Percentiles rank a stretch among this genome's conserved stretches.
Evolutionary conservation across 2,113 vertebrate genomes (phyloP).

Genomic region (Cyanoliseus patagonus): DNA sequence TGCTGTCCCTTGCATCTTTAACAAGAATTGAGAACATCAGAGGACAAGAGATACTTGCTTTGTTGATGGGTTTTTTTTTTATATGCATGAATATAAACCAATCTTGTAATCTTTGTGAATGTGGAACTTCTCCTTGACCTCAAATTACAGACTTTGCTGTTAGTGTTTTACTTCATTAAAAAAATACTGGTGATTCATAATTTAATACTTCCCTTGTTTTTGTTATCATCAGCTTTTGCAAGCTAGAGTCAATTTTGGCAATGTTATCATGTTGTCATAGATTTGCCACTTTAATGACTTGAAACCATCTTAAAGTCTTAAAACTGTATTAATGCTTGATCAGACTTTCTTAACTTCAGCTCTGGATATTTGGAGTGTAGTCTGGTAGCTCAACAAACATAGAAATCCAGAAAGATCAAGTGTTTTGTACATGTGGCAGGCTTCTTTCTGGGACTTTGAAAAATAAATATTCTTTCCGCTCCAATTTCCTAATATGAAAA

Average conservation of each 20-base stretch:
- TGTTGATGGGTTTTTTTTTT: neutral
- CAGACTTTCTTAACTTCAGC: neutral
- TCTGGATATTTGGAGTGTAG: neutral
- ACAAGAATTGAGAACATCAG: neutral
- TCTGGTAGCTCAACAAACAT: neutral
- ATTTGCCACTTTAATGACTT: neutral
- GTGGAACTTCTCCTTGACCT: neutral
- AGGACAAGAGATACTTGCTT: neutral
- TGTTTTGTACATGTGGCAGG: neutral
- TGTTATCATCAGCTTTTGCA: neutral
- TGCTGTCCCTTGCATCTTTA: neutral
- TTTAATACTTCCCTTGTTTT: neutral
- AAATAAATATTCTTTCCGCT: neutral
- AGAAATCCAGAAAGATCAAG: neutral
- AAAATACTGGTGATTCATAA: neutral
- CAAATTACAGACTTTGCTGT: neutral
- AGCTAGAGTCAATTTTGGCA: neutral
- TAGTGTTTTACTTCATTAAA: neutral
- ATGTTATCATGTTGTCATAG: neutral
- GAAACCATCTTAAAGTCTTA: neutral
- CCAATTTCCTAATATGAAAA: neutral
- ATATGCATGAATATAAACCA: neutral
- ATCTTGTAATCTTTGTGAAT: neutral
- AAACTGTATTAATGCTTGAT: neutral
- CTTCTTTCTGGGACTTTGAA: neutral